Percentiles rank a stretch among this genome's conserved stretches.
phyloP scores from a whole-genome alignment of 2,113 vertebrate species.

The Dicaeum eximium region DNA sequence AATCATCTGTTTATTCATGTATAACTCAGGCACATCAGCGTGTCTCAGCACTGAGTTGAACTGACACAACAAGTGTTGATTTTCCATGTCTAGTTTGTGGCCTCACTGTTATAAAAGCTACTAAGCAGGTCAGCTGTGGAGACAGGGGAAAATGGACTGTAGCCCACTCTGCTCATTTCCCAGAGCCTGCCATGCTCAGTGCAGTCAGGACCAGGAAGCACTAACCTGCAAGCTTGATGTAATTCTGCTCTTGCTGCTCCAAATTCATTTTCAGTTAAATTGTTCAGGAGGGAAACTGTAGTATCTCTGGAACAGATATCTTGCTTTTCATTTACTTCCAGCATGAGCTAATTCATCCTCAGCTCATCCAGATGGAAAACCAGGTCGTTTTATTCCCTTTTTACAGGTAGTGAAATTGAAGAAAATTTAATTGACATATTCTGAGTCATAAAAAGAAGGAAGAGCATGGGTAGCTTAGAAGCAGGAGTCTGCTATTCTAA shows the following conservation, averaged over 20 bases:
- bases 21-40: constrained; percentile 45
- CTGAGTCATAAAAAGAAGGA: not conserved
- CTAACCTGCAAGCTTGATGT: constrained; percentile 1
- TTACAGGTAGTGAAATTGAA: constrained; percentile 15
- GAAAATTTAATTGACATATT: constrained; percentile 29
- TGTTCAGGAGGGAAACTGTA: constrained; percentile 8
- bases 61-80: constrained; percentile 54
- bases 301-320: not conserved
- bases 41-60: constrained; percentile 41
- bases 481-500: not conserved
- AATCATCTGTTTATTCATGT: constrained; percentile 55
- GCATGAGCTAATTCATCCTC: constrained; percentile 23
- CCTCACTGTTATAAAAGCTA: constrained; percentile 19
- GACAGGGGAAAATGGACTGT: constrained; percentile 27
- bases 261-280: constrained; percentile 24
- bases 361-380: constrained; percentile 8
- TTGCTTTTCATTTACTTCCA: constrained; percentile 27
- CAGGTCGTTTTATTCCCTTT: not conserved
- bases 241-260: constrained; percentile 15
- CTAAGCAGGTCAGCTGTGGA: constrained; percentile 52
- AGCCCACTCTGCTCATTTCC: constrained; percentile 3
- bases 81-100: constrained; percentile 48
- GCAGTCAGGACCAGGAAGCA: not conserved
- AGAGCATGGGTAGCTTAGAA: not conserved
- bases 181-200: not conserved